phyloP scores from a whole-genome alignment of 2,797 vertebrate genomes.

The Otus scops region DNA sequence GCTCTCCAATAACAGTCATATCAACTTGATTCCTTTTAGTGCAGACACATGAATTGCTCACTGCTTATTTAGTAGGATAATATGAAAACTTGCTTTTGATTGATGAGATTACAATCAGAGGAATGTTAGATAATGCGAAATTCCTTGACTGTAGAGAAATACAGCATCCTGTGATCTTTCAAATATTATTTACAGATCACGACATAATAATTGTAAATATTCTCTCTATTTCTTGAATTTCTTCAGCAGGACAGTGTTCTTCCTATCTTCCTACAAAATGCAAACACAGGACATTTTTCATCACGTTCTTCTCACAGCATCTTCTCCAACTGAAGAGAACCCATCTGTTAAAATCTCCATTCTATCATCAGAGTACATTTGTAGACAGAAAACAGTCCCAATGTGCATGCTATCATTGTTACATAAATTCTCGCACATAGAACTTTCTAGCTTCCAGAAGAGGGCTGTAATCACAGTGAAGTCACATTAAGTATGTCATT shows the following conservation, averaged over 20 bases:
- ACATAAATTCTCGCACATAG: neutral
- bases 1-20: neutral
- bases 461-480: neutral
- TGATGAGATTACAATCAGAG: neutral
- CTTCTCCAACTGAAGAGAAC: neutral
- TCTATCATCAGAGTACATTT: neutral
- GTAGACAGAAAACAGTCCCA: neutral
- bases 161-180: neutral
- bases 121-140: neutral
- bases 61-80: neutral
- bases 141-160: neutral
- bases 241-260: neutral
- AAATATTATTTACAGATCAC: neutral
- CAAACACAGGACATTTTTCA: neutral
- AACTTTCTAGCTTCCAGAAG: neutral
- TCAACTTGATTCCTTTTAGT: neutral
- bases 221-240: neutral
- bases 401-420: accelerated
- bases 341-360: neutral
- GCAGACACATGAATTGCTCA: neutral
- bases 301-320: neutral
- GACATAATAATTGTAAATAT: neutral
- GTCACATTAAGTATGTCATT: neutral
- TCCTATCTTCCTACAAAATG: neutral
- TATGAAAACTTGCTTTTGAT: neutral